Conservation (phyloP, 2,888 invertebrate species). For the Erebia ligea region DNA sequence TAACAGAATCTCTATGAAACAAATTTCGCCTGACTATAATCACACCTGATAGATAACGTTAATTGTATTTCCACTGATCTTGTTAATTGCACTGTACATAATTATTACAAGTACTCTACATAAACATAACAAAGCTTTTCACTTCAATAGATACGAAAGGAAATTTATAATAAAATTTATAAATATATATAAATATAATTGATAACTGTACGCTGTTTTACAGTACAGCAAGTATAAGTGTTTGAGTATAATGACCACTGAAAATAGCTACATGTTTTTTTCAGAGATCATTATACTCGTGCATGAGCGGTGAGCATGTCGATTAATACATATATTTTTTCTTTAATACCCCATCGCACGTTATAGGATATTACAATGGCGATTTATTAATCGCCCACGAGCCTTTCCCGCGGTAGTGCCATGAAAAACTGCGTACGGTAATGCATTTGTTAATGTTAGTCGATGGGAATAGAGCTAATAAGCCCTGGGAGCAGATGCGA, state of each 20-base stretch:
- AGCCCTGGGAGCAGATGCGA: slow-evolving; percentile 31
- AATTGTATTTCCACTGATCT: background rate
- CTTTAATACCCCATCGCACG: slow-evolving; percentile 3
- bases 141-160: background rate
- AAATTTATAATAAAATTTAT: background rate
- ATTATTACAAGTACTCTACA: background rate
- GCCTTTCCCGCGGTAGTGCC: slow-evolving; percentile 54
- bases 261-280: background rate
- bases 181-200: background rate
- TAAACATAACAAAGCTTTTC: background rate
- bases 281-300: background rate
- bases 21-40: background rate
- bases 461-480: slow-evolving; percentile 60
- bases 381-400: slow-evolving; percentile 24
- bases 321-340: slow-evolving; percentile 10
- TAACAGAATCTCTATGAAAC: background rate
- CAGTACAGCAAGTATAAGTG: background rate
- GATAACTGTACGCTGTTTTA: background rate
- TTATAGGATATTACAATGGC: slow-evolving; percentile 12
- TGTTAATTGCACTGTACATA: background rate
- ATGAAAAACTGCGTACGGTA: slow-evolving; percentile 47
- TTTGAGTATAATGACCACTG: too few species aligned
- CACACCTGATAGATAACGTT: background rate
- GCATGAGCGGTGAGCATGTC: background rate
- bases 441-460: slow-evolving; percentile 52